phyloP scores from a whole-genome alignment of 2,113 vertebrate genomes.

The Lagopus leucura region DNA sequence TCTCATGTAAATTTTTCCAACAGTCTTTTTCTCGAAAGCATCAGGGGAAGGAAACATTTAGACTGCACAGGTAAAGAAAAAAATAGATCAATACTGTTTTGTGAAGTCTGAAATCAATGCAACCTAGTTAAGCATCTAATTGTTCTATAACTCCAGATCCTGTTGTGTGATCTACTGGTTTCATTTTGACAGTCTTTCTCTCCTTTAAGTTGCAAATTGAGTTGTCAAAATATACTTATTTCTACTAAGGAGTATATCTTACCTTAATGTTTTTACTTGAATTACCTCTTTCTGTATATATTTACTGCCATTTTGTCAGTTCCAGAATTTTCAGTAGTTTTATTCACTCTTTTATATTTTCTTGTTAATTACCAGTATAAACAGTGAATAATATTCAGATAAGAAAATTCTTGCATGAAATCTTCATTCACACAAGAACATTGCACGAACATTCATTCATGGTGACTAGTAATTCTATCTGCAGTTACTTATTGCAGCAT shows the following conservation, averaged over 20 bases:
- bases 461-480: neutral
- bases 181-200: neutral
- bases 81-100: neutral
- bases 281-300: neutral
- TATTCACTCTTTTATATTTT: neutral
- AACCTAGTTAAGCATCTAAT: neutral
- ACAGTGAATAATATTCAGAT: neutral
- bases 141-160: neutral
- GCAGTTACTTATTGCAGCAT: neutral
- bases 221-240: neutral
- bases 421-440: neutral
- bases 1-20: neutral
- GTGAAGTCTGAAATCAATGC: rapidly evolving
- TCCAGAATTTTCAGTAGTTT: neutral
- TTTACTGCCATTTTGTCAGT: neutral
- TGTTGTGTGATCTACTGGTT: neutral
- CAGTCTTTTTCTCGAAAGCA: neutral
- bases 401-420: neutral
- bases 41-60: neutral
- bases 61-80: neutral
- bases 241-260: neutral
- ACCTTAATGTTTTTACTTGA: neutral
- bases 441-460: neutral
- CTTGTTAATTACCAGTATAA: neutral
- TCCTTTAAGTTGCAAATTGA: neutral